Evolutionary conservation across 2,113 vertebrate species (phyloP), one percentile per base, ranked within the genome.

Genomic region (Apteryx mantelli): DNA sequence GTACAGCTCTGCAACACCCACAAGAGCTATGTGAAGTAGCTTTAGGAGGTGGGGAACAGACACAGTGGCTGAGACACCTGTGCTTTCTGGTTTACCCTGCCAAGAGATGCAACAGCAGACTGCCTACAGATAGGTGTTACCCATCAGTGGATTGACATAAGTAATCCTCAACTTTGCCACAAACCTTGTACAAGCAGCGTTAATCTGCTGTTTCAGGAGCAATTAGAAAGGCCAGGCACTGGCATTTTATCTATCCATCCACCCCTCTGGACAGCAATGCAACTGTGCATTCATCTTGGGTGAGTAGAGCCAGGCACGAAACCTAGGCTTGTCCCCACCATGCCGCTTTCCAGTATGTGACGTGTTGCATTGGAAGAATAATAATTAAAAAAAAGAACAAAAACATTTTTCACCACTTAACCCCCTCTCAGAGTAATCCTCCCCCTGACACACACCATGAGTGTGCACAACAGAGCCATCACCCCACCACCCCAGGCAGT

Each of bases 221-320:
- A 83, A 25, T 8, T 68, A 5, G 0, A 42, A 69, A 40, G 46
- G 36, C 36, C 68, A 79, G 61, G 7, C 38, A n/a, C 7, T n/a
- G 55, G 6, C 38, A 74, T 36, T 48, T 86, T 38, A 9, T 38
- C 38, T 16, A 32, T 13, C 4, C 42, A n/a, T n/a, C 63, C 58
- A 17, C 30, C 50, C 34, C 70, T 2, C 36, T 34, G 73, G 46
- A 6, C 46, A 48, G 46, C 46, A 19, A 2, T 7, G 10, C 14
- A 48, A 18, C 24, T 28, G 13, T 17, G 38, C 16, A 44, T 16
- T 9, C 50, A 10, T 6, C 50, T 15, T 0, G 0, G 25, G 21
- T 26, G 36, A 20, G 20, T 1, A 13, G 15, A 44, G 5, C 13
- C 38, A 61, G n/a, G 34, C 65, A 80, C 32, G n/a, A 66, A 34